Conservation (phyloP, 2,888 invertebrate genomes). For the Caradrina clavipalpis region DNA sequence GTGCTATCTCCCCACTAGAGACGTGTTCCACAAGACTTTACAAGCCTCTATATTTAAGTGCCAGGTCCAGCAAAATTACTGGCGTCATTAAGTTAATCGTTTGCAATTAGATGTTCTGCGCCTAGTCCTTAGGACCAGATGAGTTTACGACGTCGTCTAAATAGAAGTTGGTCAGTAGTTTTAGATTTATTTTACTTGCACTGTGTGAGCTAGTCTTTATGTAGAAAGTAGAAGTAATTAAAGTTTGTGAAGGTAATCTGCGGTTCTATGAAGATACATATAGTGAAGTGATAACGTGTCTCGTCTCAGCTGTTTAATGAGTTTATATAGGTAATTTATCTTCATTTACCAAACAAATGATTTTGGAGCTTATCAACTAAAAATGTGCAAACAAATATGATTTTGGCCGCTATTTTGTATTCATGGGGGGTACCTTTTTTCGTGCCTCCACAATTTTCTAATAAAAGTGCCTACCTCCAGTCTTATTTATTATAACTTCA, state of each 20-base stretch:
- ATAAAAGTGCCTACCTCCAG: background rate
- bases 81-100: conserved; percentile 38
- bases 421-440: background rate
- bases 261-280: background rate
- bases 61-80: conserved; percentile 36
- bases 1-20: background rate
- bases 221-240: conserved; percentile 24
- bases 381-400: background rate
- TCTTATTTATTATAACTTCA: conserved; percentile 29
- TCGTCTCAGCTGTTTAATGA: conserved; percentile 1
- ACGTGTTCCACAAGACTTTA: conserved; percentile 10
- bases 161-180: conserved; percentile 16
- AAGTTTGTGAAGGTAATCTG: conserved; percentile 17
- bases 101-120: conserved; percentile 41
- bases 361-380: background rate
- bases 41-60: conserved; percentile 14
- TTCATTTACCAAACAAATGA: too few relatives aligned
- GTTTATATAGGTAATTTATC: background rate
- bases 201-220: conserved; percentile 14
- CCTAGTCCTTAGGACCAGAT: conserved; percentile 17
- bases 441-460: background rate
- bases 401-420: background rate
- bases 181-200: conserved; percentile 28
- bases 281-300: background rate
- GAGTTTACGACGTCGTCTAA: conserved; percentile 37